A percentile compares a stretch with the other conserved stretches of the same genome.
phyloP scores from a whole-genome alignment of 2,888 invertebrate species.

The Calliphora vomitoria region DNA sequence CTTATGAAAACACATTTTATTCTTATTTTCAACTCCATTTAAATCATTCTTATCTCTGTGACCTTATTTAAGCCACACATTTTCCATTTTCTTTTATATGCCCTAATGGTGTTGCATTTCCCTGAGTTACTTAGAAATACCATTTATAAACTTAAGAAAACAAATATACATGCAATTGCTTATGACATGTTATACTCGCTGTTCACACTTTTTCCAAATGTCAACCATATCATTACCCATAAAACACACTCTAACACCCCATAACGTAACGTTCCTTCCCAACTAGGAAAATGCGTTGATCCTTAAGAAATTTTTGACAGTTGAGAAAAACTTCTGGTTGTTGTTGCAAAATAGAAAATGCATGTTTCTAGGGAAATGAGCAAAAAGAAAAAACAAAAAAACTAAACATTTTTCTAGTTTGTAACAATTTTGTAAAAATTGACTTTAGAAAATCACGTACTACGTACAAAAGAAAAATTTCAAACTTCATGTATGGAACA shows the following conservation, averaged over 20 bases:
- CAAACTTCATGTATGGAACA: slow-evolving; percentile 24
- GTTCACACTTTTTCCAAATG: slow-evolving; percentile 56
- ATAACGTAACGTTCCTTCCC: background rate
- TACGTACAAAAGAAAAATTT: slow-evolving; percentile 13
- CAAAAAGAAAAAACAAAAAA: slow-evolving; percentile 17
- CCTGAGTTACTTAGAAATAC: slow-evolving; percentile 21
- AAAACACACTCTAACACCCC: slow-evolving; percentile 12
- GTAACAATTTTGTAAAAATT: slow-evolving; percentile 59
- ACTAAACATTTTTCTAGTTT: slow-evolving; percentile 44
- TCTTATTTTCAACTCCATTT: background rate
- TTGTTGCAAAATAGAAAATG: slow-evolving; percentile 24
- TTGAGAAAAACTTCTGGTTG: background rate
- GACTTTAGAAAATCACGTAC: slow-evolving; percentile 65
- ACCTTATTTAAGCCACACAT: background rate
- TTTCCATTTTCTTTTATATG: background rate
- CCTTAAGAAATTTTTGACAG: slow-evolving; percentile 42
- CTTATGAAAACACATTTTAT: background rate
- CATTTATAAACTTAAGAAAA: slow-evolving; percentile 35
- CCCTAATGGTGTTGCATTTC: slow-evolving; percentile 1
- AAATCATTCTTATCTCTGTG: background rate
- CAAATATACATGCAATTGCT: slow-evolving; percentile 41
- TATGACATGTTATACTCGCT: slow-evolving; percentile 41
- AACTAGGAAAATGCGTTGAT: slow-evolving; percentile 26
- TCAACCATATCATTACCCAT: slow-evolving; percentile 58
- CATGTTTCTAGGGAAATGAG: background rate